Evolutionary conservation across 2,888 invertebrate species (phyloP).

Genomic region (Leptinotarsa peninsularis): DNA sequence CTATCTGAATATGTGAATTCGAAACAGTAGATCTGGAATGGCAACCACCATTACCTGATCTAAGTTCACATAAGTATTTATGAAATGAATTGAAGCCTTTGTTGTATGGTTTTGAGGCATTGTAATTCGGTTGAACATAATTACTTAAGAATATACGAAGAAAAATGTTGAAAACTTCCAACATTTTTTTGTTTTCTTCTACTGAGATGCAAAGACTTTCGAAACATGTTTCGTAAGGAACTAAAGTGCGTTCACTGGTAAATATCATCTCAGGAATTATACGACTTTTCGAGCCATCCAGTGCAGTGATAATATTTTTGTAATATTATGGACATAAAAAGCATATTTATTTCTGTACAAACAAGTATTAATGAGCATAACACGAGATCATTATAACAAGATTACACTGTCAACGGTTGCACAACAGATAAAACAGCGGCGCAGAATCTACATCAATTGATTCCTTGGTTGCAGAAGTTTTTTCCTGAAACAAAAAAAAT

Average conservation of each 20-base stretch:
- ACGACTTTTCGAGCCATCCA: conserved; percentile 20
- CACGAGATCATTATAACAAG: conserved; percentile 66
- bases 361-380: conserved; percentile 65
- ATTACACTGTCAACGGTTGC: conserved; percentile 58
- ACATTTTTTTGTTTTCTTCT: no score
- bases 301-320: conserved; percentile 37
- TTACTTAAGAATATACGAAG: no score
- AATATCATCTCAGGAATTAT: conserved; percentile 15
- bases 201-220: conserved; percentile 23
- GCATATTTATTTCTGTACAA: conserved; percentile 63
- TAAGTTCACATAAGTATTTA: no score
- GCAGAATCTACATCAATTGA: conserved; percentile 49
- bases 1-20: no score
- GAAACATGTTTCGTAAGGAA: conserved; percentile 9
- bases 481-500: conserved; percentile 55
- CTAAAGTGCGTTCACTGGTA: neutral
- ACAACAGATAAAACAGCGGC: conserved; percentile 59
- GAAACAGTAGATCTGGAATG: no score
- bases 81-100: no score
- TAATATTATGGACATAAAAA: conserved; percentile 57
- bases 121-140: no score
- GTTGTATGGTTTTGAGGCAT: no score
- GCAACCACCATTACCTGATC: no score
- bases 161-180: no score
- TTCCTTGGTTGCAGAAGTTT: conserved; percentile 49